Conservation (phyloP, 2,888 invertebrate genomes). For the Cylindroiulus punctatus region DNA sequence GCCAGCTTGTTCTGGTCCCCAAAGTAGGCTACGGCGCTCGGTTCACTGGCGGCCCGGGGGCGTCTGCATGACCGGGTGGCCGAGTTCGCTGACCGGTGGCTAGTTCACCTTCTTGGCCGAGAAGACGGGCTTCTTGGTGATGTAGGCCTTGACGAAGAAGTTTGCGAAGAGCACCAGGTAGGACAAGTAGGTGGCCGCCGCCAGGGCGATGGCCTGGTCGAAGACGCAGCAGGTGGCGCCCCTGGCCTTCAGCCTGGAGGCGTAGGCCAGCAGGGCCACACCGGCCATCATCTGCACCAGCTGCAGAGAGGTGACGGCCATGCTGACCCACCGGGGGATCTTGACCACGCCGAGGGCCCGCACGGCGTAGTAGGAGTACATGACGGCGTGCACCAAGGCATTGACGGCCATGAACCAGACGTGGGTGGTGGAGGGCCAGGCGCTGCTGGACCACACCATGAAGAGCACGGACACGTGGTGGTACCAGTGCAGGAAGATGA, state of each 20-base stretch:
- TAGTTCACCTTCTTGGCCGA: neutral
- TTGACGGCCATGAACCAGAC: slow-evolving; percentile 64
- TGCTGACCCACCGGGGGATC: slow-evolving; percentile 65
- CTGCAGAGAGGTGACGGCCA: slow-evolving; percentile 67
- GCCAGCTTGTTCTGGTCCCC: too few relatives aligned
- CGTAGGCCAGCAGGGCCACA: slow-evolving; percentile 64
- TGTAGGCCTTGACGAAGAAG: slow-evolving; percentile 66
- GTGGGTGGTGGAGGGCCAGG: slow-evolving; percentile 62
- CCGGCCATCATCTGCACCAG: slow-evolving; percentile 68
- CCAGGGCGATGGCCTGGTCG: slow-evolving; percentile 59
- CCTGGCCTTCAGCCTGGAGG: slow-evolving; percentile 60
- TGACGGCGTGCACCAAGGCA: slow-evolving; percentile 63
- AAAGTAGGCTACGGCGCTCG: too few relatives aligned
- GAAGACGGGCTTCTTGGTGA: neutral
- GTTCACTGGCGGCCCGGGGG: too few relatives aligned
- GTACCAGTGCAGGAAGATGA: slow-evolving; percentile 55
- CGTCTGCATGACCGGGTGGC: neutral
- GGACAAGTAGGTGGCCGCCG: slow-evolving; percentile 63
- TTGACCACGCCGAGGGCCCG: slow-evolving; percentile 60
- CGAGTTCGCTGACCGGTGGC: slow-evolving; percentile 9
- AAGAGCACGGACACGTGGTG: slow-evolving; percentile 59
- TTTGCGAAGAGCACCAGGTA: slow-evolving; percentile 65
- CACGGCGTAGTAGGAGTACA: slow-evolving; percentile 63
- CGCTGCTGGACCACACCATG: slow-evolving; percentile 61
- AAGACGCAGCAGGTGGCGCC: slow-evolving; percentile 59